These are phyloP conservation scores for Percopsis omiscomaycus DNA, from an alignment of 2,797 vertebrate species.

Conservation along the genomic window DNA sequence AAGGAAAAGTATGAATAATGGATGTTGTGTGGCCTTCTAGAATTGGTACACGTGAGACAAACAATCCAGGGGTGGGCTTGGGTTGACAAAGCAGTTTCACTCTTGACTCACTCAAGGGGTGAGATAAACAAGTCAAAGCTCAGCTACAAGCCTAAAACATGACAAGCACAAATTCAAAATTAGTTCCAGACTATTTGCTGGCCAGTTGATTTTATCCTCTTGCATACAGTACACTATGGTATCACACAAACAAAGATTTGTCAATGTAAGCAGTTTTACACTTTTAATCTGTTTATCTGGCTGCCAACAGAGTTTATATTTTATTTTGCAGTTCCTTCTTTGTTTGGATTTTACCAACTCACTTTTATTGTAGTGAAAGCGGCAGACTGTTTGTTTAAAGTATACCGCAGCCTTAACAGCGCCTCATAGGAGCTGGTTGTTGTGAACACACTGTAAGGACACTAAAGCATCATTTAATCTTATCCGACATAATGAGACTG, in stretches of 20 bases:
- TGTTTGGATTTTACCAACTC: too few species aligned
- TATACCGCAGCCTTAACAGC: not conserved
- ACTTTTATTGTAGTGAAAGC: too few species aligned
- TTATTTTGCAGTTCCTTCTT: too few species aligned
- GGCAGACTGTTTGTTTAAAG: too few species aligned
- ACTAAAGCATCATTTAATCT: slow-evolving; percentile 11
- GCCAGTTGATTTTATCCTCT: too few species aligned
- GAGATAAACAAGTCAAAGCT: not conserved
- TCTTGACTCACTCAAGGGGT: not conserved
- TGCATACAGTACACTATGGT: too few species aligned
- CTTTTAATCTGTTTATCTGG: too few species aligned
- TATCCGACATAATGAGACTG: not conserved
- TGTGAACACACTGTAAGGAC: slow-evolving; percentile 15
- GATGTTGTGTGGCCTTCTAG: not conserved
- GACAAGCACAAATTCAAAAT: not conserved
- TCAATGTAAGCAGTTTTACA: too few species aligned
- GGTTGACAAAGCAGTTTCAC: slow-evolving; percentile 2
- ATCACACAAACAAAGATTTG: slow-evolving; percentile 11
- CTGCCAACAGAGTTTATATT: too few species aligned
- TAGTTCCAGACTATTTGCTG: too few species aligned
- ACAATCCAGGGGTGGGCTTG: not conserved
- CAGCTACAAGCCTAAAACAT: not conserved
- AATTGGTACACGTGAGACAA: slow-evolving; percentile 2
- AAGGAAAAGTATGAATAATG: slow-evolving; percentile 3
- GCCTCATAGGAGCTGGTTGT: slow-evolving; percentile 12